These are phyloP conservation scores for Notodonta dromedarius DNA, from an alignment of 2,888 invertebrate species.

Conservation along the genomic window DNA sequence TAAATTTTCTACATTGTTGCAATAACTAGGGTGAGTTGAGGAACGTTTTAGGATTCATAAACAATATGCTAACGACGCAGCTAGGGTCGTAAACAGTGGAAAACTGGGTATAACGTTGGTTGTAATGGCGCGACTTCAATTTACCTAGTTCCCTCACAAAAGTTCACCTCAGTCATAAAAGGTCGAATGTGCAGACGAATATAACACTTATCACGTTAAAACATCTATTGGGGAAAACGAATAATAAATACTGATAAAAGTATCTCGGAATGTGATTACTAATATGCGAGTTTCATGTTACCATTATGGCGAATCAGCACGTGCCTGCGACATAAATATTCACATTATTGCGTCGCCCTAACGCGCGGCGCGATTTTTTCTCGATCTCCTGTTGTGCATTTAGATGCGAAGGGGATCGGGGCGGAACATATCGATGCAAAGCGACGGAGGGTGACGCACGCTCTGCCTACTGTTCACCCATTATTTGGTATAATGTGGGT, in stretches of 20 bases:
- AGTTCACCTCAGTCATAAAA: slow-evolving; percentile 34
- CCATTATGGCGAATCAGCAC: slow-evolving; percentile 76
- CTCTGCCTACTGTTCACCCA: slow-evolving; percentile 77
- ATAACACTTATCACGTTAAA: slow-evolving; percentile 13
- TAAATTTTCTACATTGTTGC: slow-evolving; percentile 52
- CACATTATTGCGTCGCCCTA: slow-evolving; percentile 76
- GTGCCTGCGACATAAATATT: slow-evolving; percentile 80
- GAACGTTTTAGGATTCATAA: slow-evolving; percentile 62
- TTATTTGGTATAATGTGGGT: slow-evolving; percentile 82
- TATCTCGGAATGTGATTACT: slow-evolving; percentile 64
- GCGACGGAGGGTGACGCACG: slow-evolving; percentile 66
- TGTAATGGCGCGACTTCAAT: slow-evolving; percentile 50
- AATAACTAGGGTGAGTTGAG: slow-evolving; percentile 41
- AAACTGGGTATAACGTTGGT: slow-evolving; percentile 46
- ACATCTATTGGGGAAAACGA: slow-evolving; percentile 3
- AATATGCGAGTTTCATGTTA: slow-evolving; percentile 78
- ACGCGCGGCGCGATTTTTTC: slow-evolving; percentile 64
- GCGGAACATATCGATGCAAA: slow-evolving; percentile 76
- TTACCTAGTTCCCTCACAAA: slow-evolving; percentile 50
- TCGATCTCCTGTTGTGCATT: slow-evolving; percentile 78
- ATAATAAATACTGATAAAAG: slow-evolving; percentile 17
- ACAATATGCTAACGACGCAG: slow-evolving; percentile 62
- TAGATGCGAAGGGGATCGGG: slow-evolving; percentile 75
- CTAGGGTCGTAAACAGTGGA: slow-evolving; percentile 53
- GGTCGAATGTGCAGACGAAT: slow-evolving; percentile 23